A percentile compares a stretch with the other conserved stretches of the same genome.
phyloP scores from a whole-genome alignment of 1,140 invertebrate genomes.

The Trinorchestia longiramus region DNA sequence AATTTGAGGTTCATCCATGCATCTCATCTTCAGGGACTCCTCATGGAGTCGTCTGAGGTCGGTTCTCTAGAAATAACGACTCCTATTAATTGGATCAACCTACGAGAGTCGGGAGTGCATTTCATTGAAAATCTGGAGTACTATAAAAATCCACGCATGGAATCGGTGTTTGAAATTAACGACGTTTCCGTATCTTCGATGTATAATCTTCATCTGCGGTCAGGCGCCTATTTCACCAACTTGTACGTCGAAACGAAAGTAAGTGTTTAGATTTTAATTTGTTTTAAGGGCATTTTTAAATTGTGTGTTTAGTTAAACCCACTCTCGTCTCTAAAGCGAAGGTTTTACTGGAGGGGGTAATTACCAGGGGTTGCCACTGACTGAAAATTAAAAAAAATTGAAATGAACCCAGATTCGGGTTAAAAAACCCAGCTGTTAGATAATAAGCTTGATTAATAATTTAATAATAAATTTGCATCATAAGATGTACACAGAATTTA shows the following conservation, averaged over 20 bases:
- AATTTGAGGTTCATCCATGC: neutral
- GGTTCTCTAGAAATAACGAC: neutral
- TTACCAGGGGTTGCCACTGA: no score
- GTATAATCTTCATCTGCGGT: neutral
- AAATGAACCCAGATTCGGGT: no score
- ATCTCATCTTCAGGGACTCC: neutral
- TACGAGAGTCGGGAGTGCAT: neutral
- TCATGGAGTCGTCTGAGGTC: neutral
- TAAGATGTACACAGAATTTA: no score
- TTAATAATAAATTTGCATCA: no score
- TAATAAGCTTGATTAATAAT: no score
- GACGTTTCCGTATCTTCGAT: neutral
- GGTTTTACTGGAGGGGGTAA: no score
- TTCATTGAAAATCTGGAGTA: neutral
- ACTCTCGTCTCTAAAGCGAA: no score
- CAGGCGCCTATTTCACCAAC: neutral
- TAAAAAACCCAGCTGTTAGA: no score
- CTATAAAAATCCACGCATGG: neutral
- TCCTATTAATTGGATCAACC: neutral
- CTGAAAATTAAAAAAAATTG: no score
- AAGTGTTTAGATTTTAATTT: neutral
- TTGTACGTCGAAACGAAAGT: neutral
- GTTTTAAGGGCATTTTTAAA: neutral
- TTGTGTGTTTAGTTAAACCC: no score
- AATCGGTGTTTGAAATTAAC: neutral